phyloP scores from a whole-genome alignment of 2,888 invertebrate genomes.

The Drosophila setosimentum region DNA sequence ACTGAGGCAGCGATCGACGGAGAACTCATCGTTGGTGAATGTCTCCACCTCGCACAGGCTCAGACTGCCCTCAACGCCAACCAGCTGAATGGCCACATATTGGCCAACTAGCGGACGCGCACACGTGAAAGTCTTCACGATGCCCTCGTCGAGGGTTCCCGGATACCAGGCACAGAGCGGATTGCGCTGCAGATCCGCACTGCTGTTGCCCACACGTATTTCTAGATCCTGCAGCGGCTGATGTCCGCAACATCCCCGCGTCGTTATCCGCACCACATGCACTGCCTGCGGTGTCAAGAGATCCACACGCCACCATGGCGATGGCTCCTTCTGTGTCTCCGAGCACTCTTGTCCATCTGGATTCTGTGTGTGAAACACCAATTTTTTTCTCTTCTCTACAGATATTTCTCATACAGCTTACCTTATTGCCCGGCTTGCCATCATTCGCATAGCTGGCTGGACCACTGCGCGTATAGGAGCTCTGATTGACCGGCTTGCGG shows the following conservation, averaged over 20 bases:
- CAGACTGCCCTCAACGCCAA: slow-evolving; percentile 95
- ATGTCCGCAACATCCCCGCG: slow-evolving; percentile 89
- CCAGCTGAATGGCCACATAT: slow-evolving; percentile 94
- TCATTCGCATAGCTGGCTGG: slow-evolving; percentile 94
- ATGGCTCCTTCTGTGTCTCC: slow-evolving; percentile 94
- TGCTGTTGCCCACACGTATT: slow-evolving; percentile 96
- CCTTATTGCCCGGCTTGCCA: slow-evolving; percentile 90
- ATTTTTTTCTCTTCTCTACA: background rate
- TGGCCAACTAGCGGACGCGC: slow-evolving; percentile 94
- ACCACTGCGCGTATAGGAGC: slow-evolving; percentile 94
- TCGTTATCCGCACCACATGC: slow-evolving; percentile 94
- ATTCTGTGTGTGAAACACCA: slow-evolving; percentile 86
- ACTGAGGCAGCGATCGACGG: slow-evolving; percentile 93
- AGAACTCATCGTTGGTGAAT: slow-evolving; percentile 96
- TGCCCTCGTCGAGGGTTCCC: slow-evolving; percentile 96
- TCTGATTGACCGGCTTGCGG: slow-evolving; percentile 95
- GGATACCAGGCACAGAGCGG: slow-evolving; percentile 97
- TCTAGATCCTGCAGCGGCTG: slow-evolving; percentile 95
- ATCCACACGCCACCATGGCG: slow-evolving; percentile 97
- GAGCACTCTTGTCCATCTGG: slow-evolving; percentile 95
- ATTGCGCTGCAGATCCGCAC: slow-evolving; percentile 93
- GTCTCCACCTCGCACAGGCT: slow-evolving; percentile 97
- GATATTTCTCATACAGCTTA: slow-evolving; percentile 26
- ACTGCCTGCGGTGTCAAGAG: slow-evolving; percentile 93
- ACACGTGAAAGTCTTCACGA: slow-evolving; percentile 95